Percentiles rank a stretch among this genome's conserved stretches.
Conservation (phyloP, 2,797 vertebrate genomes). For the Pagetopsis macropterus region DNA sequence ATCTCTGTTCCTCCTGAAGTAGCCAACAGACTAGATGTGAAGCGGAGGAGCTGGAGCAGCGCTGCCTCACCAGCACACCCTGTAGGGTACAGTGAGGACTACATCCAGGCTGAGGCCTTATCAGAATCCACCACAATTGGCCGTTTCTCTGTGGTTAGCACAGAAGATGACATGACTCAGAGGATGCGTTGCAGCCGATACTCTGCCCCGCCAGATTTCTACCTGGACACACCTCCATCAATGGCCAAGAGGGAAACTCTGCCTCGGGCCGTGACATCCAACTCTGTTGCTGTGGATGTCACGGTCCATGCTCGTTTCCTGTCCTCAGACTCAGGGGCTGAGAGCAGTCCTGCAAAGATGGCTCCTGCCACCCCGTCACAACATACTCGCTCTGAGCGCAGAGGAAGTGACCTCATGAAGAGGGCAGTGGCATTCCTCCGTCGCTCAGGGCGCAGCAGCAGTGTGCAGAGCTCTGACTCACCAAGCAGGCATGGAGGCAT, state of each 20-base stretch:
- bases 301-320: conserved; percentile 85
- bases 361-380: conserved; percentile 75
- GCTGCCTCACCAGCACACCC: conserved; percentile 80
- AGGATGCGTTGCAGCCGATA: conserved; percentile 88
- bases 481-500: conserved; percentile 83
- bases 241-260: conserved; percentile 82
- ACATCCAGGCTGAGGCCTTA: conserved; percentile 48
- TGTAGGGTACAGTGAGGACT: conserved; percentile 55
- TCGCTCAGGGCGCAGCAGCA: conserved; percentile 87
- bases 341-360: conserved; percentile 83
- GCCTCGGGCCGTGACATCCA: conserved; percentile 84
- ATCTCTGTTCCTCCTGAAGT: conserved; percentile 79
- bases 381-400: conserved; percentile 77
- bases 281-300: conserved; percentile 87
- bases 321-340: conserved; percentile 89
- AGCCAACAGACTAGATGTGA: conserved; percentile 76
- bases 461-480: conserved; percentile 87
- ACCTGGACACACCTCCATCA: conserved; percentile 89
- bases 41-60: conserved; percentile 83
- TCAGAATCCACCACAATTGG: conserved; percentile 89
- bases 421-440: conserved; percentile 92
- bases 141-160: conserved; percentile 93
- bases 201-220: conserved; percentile 94
- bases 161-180: conserved; percentile 87
- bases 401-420: conserved; percentile 92